These are phyloP conservation scores for Protomyctophum bolini DNA, from an alignment of 2,113 vertebrate genomes.

Conservation along the genomic window DNA sequence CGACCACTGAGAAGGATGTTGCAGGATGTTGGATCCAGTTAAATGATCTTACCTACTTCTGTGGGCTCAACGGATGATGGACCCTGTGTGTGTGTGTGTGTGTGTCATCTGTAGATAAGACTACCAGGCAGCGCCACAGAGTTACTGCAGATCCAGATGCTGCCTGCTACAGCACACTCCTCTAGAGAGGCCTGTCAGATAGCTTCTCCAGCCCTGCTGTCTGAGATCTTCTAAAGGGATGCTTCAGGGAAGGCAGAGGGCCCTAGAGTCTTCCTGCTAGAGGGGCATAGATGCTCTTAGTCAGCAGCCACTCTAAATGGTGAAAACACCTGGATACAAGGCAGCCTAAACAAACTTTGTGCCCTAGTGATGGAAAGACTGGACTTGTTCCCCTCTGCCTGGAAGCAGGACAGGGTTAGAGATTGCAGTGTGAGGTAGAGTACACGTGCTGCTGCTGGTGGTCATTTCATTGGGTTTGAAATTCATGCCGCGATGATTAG, in stretches of 20 bases:
- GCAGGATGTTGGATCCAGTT: conserved; percentile 46
- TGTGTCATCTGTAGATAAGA: conserved; percentile 20
- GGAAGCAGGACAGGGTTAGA: not conserved
- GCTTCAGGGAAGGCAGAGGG: conserved; percentile 45
- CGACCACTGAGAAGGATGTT: conserved; percentile 35
- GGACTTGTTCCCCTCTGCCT: conserved; percentile 16
- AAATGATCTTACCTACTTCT: conserved; percentile 34
- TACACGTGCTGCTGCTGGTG: not conserved
- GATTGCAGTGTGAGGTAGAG: not conserved
- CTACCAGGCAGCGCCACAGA: not conserved
- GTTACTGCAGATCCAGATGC: conserved; percentile 56
- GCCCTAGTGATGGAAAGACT: conserved; percentile 33
- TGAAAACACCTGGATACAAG: conserved; percentile 67
- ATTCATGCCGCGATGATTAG: not conserved
- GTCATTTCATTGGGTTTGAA: not conserved
- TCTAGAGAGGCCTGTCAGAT: conserved; percentile 53
- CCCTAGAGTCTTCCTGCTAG: conserved; percentile 34
- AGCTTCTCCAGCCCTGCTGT: conserved; percentile 64
- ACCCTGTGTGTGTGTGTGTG: too few species aligned
- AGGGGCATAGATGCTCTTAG: conserved; percentile 50
- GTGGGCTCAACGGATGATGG: conserved; percentile 48
- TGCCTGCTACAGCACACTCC: conserved; percentile 35
- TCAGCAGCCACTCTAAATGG: conserved; percentile 61
- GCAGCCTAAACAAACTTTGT: conserved; percentile 48
- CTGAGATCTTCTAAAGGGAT: conserved; percentile 42